Evolutionary conservation across 2,113 vertebrate genomes (phyloP), one percentile per base, ranked within the genome.

Genomic region (Prietella phreatophila): DNA sequence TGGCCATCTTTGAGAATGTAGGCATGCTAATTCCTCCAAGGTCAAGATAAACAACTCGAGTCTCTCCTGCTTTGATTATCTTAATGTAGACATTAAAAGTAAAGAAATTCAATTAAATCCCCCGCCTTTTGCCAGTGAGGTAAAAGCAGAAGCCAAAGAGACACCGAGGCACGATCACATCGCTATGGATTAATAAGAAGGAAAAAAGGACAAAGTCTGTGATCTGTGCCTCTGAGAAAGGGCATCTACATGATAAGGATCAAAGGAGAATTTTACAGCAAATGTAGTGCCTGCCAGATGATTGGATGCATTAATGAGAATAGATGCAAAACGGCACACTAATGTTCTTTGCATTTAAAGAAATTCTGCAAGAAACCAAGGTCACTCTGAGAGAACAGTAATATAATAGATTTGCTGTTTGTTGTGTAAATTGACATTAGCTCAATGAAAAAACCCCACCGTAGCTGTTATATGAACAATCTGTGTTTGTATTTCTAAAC

Each of bases 1-100:
- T 89, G 89, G 87, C 90, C 89, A 92, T 90, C 10, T 90, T 88
- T 78, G 89, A 90, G 90, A 90, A 89, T 90, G 30, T 69, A 47
- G 76, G 90, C 91, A 89, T 90, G 91, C 90, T 93, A 92, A 93
- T 92, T 94, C 91, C 82, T 89, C 93, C 94, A 95, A 95, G 95
- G 95, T 95, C 90, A 88, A 93, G 95, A 95, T 95, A 95, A 96
- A 95, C 94, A 95, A 92, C 89, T 91, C 89, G 33, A 69, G 83
- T 27, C 61, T 36, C 33, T 67, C 69, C 75, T 88, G 67, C 89
- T 92, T 91, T 94, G 94, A 95, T 96, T 95, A 94, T 92, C 89
- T 89, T 94, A 95, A 95, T 94, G 94, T 92, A 93, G 95, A 94
- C 95, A 94, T 95, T 96, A 95, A 94, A 95, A 95, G 94, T 92